Conservation (phyloP, 2,888 invertebrate genomes). For the Yponomeuta cagnagella region DNA sequence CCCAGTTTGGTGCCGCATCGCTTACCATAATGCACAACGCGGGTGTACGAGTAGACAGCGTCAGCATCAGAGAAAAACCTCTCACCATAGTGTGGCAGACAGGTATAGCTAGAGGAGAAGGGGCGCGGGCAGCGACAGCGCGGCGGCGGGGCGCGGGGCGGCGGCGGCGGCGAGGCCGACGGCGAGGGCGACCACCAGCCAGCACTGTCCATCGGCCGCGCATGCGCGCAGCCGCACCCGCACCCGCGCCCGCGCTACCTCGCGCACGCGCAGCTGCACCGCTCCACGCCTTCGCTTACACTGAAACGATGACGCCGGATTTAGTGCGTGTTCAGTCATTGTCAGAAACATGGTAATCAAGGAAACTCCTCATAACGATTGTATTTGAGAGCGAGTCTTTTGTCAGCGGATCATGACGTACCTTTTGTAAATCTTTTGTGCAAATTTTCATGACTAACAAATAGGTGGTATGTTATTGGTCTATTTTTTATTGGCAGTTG, state of each 20-base stretch:
- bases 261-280: constrained; percentile 66
- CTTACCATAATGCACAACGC: too few species aligned
- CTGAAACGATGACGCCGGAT: constrained; percentile 36
- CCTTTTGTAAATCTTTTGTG: too few species aligned
- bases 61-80: neutral
- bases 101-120: constrained; percentile 62
- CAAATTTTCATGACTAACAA: too few species aligned
- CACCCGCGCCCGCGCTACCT: constrained; percentile 58
- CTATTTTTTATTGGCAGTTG: too few species aligned
- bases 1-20: too few species aligned
- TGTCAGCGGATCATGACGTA: neutral
- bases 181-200: constrained; percentile 66
- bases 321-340: neutral
- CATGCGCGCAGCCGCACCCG: constrained; percentile 62
- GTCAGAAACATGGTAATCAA: too few species aligned
- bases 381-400: neutral
- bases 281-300: constrained; percentile 69
- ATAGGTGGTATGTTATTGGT: too few species aligned
- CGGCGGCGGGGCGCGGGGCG: constrained; percentile 62
- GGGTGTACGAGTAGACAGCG: too few species aligned
- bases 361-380: neutral
- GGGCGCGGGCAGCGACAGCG: constrained; percentile 68
- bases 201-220: constrained; percentile 60
- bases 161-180: constrained; percentile 55
- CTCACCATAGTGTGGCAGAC: constrained; percentile 63